Conservation (phyloP, 2,113 vertebrate species). For the Mola mola region DNA sequence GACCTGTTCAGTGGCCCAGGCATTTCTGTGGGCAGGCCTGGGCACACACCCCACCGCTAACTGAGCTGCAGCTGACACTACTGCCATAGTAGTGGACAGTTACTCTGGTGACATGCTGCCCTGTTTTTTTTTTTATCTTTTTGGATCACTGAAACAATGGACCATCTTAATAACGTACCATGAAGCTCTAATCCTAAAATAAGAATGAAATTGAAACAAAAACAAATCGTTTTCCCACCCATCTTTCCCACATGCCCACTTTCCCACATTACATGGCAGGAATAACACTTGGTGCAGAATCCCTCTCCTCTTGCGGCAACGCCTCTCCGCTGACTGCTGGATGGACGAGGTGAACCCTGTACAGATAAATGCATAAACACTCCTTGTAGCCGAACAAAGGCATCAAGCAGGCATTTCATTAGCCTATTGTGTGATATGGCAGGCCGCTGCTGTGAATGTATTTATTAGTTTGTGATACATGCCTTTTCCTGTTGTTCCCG, state of each 20-base stretch:
- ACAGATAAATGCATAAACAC: constrained; percentile 80
- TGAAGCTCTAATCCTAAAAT: too few species aligned
- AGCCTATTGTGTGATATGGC: constrained; percentile 83
- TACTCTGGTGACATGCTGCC: too few species aligned
- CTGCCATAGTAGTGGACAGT: too few species aligned
- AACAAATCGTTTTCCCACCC: too few species aligned
- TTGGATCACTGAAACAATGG: too few species aligned
- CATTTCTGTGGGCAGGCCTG: too few species aligned
- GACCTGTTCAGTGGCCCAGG: too few species aligned
- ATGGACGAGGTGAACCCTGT: constrained; percentile 56
- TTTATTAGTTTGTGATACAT: constrained; percentile 85
- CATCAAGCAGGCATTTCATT: constrained; percentile 82
- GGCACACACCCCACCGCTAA: too few species aligned
- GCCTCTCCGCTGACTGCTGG: constrained; percentile 41
- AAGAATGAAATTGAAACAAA: too few species aligned
- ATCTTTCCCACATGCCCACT: background rate
- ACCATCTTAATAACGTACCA: too few species aligned
- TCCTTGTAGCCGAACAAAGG: constrained; percentile 82
- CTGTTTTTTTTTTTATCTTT: too few species aligned
- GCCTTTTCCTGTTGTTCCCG: constrained; percentile 80
- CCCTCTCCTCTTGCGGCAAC: background rate
- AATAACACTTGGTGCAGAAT: constrained; percentile 12
- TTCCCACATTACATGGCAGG: background rate
- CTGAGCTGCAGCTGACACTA: too few species aligned
- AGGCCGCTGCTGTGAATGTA: constrained; percentile 80